These are phyloP conservation scores for Bombus pascuorum DNA, from an alignment of 1,140 invertebrate species.

Conservation along the genomic window DNA sequence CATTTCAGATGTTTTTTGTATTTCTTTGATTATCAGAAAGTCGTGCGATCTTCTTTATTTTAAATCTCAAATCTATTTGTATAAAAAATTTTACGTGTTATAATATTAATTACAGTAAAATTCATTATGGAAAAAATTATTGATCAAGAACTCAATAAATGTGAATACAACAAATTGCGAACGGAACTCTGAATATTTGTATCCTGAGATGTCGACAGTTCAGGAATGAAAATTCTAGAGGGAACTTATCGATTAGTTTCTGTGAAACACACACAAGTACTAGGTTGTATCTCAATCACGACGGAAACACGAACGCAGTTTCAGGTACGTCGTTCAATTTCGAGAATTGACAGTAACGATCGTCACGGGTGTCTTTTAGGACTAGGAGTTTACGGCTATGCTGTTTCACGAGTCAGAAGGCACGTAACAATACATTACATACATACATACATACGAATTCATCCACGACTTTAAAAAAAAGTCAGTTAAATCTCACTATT, in stretches of 20 bases:
- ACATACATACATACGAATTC: neutral
- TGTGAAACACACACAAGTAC: neutral
- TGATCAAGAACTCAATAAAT: no score
- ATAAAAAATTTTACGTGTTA: no score
- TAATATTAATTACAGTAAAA: no score
- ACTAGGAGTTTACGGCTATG: neutral
- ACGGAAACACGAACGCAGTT: neutral
- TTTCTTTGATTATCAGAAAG: no score
- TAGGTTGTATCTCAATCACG: neutral
- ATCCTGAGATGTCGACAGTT: neutral
- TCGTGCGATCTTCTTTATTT: no score
- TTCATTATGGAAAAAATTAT: no score
- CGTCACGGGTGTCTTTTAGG: neutral
- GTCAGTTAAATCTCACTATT: neutral
- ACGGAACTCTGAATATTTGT: neutral
- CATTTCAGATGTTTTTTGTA: no score
- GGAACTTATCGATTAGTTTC: neutral
- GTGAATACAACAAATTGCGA: neutral
- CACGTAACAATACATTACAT: neutral
- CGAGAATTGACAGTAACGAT: slow-evolving; percentile 6
- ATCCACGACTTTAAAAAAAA: neutral
- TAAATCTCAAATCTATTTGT: no score
- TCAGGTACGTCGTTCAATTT: neutral
- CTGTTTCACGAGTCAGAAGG: neutral
- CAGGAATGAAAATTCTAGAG: neutral